Base-by-base conservation (phyloP, 1,140 invertebrate species). In the Pectinophora gossypiella region DNA sequence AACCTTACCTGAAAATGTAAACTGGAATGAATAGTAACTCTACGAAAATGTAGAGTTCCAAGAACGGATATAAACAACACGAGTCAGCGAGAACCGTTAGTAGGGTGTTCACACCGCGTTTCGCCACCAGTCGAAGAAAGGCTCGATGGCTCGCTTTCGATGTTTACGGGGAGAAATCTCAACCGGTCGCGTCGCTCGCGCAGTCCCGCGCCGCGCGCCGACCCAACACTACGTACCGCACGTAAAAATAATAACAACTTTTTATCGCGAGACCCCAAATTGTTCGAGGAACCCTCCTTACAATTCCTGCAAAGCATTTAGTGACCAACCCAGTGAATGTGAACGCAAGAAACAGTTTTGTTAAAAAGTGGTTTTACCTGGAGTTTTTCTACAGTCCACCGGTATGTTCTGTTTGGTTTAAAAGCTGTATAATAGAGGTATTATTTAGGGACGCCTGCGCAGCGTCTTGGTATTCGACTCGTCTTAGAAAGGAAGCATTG, bases 131-230 rank as follows among this genome's bases (percentile, higher is more conserved):
- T 61, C 69, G 68, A 83, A 79, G 76, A 82, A 85, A 81, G 79
- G 74, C 67, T 79, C 56, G 64, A 64, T 76, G 78, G 76, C 76
- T 78, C 72, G 79, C 79, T 85, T 85, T 82, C 79, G 74, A 73
- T 85, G 77, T 80, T 81, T 82, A 83, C 77, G 78, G 79, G 77
- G 81, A 83, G 82, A 85, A 85, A 83, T 85, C 79, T 72, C 66
- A 66, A 80, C 74, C 73, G 70, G 76, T 79, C 69, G 61, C 7
- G 20, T 23, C 46, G 55, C 48, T 40, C 56, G 38, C 44, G 32
- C 32, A 45, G 60, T 49, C 49, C 18, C 12, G 48, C 57, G 76
- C 67, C 59, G 51, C 64, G 65, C 68, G 69, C 60, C 61, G 51
- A 48, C 54, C 35, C 48, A 32, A 22, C 21, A 59, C 44, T 56